These are phyloP conservation scores for Lutjanus campechanus DNA, from an alignment of 2,797 vertebrate genomes.

Conservation along the genomic window DNA sequence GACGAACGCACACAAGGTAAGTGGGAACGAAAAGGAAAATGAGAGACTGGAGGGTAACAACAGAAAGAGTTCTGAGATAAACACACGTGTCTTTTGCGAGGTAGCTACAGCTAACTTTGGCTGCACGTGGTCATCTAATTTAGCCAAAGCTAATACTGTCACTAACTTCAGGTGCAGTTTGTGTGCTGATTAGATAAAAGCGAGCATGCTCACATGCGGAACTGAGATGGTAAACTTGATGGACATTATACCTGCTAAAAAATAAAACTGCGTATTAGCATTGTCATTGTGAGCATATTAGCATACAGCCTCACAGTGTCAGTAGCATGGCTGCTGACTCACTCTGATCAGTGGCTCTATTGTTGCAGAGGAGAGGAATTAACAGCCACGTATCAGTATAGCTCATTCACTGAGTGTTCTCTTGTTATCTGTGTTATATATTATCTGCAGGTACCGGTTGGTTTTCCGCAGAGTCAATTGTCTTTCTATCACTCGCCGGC, in stretches of 20 bases:
- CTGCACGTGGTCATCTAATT: too few relatives aligned
- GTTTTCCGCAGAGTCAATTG: slow-evolving; percentile 52
- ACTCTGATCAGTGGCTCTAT: neutral
- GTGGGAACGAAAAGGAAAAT: too few relatives aligned
- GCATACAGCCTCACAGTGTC: neutral
- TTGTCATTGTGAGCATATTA: neutral
- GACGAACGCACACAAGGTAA: too few relatives aligned
- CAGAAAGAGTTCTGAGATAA: too few relatives aligned
- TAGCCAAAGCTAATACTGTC: too few relatives aligned
- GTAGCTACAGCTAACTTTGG: too few relatives aligned
- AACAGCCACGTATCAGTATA: neutral
- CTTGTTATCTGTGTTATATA: neutral
- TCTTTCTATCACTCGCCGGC: slow-evolving; percentile 41
- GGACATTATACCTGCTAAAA: neutral
- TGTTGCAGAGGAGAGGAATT: neutral
- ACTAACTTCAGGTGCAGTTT: too few relatives aligned
- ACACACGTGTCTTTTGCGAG: too few relatives aligned
- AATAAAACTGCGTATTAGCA: neutral
- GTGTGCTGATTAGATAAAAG: neutral
- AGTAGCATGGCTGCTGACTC: neutral
- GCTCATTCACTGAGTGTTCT: slow-evolving; percentile 12
- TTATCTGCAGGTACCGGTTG: slow-evolving; percentile 30
- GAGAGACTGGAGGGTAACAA: too few relatives aligned
- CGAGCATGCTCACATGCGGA: neutral
- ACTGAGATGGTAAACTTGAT: neutral